Percentiles rank a stretch among this genome's conserved stretches.
These are phyloP conservation scores for Catocala sponsa DNA, from an alignment of 2,888 invertebrate species.

Conservation along the genomic window DNA sequence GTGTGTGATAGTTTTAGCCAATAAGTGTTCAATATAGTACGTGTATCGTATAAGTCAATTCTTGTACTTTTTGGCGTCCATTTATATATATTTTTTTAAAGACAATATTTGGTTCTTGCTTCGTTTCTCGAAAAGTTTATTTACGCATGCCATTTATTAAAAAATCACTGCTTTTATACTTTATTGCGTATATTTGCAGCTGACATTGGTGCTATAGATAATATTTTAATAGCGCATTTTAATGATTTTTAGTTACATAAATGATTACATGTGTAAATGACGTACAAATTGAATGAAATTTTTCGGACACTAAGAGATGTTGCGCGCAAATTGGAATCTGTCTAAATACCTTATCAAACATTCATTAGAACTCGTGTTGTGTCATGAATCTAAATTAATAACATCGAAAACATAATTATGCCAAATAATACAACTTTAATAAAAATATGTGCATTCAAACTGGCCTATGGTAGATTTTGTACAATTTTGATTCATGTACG, in stretches of 20 bases:
- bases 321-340: conserved; percentile 3
- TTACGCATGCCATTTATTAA: conserved; percentile 48
- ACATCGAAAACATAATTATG: no score
- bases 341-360: no score
- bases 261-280: conserved; percentile 47
- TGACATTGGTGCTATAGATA: conserved; percentile 84
- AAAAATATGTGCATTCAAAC: no score
- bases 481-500: no score
- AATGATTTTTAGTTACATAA: conserved; percentile 36
- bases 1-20: conserved; percentile 87
- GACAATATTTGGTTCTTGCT: conserved; percentile 44
- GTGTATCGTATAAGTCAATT: conserved; percentile 81
- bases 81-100: conserved; percentile 51
- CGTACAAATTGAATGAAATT: conserved; percentile 56
- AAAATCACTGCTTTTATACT: conserved; percentile 68
- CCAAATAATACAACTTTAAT: no score
- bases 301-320: conserved; percentile 21
- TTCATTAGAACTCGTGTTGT: no score
- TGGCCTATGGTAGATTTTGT: no score
- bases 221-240: conserved; percentile 49
- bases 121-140: conserved; percentile 38
- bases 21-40: conserved; percentile 86
- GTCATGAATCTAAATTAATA: no score
- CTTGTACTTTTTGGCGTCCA: conserved; percentile 81
- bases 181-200: conserved; percentile 74